Percentiles rank a stretch among this genome's conserved stretches.
Evolutionary conservation across 2,797 vertebrate species (phyloP).

Genomic region (Microhierax caerulescens): DNA sequence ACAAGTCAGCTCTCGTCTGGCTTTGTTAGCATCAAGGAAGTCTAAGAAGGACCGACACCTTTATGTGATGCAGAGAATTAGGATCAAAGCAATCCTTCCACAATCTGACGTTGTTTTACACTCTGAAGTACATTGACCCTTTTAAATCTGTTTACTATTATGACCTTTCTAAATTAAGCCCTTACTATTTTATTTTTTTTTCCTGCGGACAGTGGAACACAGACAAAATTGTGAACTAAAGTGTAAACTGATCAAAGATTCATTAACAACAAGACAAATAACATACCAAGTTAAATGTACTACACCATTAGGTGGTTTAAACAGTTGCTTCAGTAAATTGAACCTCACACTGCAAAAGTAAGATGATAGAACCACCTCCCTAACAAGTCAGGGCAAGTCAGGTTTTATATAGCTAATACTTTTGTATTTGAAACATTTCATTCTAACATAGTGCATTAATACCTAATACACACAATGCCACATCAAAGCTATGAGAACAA

Average conservation of each 20-base stretch:
- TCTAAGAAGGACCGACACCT: slow-evolving; percentile 55
- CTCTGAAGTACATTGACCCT: slow-evolving; percentile 57
- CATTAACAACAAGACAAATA: slow-evolving; percentile 47
- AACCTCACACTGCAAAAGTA: slow-evolving; percentile 37
- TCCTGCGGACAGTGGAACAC: slow-evolving; percentile 32
- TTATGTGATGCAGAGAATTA: slow-evolving; percentile 59
- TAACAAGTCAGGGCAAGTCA: neutral
- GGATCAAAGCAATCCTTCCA: slow-evolving; percentile 62
- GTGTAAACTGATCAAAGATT: slow-evolving; percentile 64
- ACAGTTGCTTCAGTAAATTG: slow-evolving; percentile 51
- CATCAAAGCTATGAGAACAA: neutral
- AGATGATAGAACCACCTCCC: neutral
- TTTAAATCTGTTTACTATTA: slow-evolving; percentile 69
- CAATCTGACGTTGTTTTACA: slow-evolving; percentile 33
- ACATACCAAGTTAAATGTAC: slow-evolving; percentile 34
- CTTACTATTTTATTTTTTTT: neutral
- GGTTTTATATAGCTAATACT: neutral
- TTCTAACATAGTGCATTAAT: neutral
- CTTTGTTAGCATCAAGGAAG: slow-evolving; percentile 57
- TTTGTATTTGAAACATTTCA: slow-evolving; percentile 11
- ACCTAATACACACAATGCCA: neutral
- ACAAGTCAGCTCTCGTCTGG: slow-evolving; percentile 61
- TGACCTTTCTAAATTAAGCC: slow-evolving; percentile 55
- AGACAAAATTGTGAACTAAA: slow-evolving; percentile 16
- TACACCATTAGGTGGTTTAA: slow-evolving; percentile 32